Percentiles rank a stretch among this genome's conserved stretches.
These are phyloP conservation scores for Drosophila seguyi DNA, from an alignment of 1,140 invertebrate genomes.

Conservation along the genomic window DNA sequence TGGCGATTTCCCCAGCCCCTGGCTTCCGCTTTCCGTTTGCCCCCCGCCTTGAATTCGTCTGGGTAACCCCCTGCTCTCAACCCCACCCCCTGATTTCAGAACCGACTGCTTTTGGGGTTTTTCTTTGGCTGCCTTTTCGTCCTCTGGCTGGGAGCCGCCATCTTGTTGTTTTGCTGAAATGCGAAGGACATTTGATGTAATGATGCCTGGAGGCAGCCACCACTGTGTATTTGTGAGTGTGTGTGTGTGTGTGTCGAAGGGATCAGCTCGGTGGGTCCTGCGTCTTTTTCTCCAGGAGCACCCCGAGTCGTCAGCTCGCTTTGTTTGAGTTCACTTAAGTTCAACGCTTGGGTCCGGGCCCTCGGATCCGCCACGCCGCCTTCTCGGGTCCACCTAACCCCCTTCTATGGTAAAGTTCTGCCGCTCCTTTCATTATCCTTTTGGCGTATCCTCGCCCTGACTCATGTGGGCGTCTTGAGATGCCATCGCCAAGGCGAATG, in stretches of 20 bases:
- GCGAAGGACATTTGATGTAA: conserved; percentile 84
- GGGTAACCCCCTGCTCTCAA: conserved; percentile 10
- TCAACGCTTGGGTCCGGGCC: conserved; percentile 72
- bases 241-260: conserved; percentile 46
- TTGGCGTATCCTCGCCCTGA: conserved; percentile 76
- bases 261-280: conserved; percentile 54
- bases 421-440: conserved; percentile 81
- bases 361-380: conserved; percentile 19
- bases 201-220: conserved; percentile 81
- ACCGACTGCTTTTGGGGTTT: conserved; percentile 64
- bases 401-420: conserved; percentile 63
- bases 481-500: conserved; percentile 57
- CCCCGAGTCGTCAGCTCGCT: conserved; percentile 67
- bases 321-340: conserved; percentile 84
- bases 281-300: conserved; percentile 59
- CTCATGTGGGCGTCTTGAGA: conserved; percentile 81
- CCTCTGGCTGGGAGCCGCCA: conserved; percentile 67
- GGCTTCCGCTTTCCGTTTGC: conserved; percentile 17
- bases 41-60: conserved; percentile 16
- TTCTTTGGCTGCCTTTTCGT: conserved; percentile 70
- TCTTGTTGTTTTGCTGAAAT: conserved; percentile 84
- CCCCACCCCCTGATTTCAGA: conserved; percentile 4
- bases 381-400: conserved; percentile 23
- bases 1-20: conserved; percentile 48
- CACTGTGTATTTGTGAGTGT: conserved; percentile 48